Evolutionary conservation across 2,113 vertebrate genomes (phyloP), one percentile per base, ranked within the genome.

Genomic region (Pelobates fuscus): DNA sequence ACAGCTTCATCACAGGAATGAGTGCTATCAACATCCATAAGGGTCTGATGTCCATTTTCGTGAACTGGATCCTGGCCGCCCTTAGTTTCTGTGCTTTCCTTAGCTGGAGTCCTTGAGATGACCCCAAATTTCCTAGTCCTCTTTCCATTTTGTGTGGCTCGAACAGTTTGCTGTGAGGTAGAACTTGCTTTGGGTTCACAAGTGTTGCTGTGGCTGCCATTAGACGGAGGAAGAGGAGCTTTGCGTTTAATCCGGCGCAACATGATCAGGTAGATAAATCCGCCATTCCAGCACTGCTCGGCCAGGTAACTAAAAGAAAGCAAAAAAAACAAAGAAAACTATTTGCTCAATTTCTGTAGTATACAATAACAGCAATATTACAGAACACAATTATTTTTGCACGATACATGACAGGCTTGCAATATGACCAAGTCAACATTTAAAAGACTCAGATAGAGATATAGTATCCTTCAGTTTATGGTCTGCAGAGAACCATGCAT

Each of bases 201-300:
- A 83, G 88, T 87, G 49, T 81, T 88, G 77, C 88, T 84, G 41
- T 78, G 78, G 80, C 85, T 84, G 82, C 89, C 91, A 44, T 91
- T 92, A 61, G 90, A 90, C 15, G 95, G 93, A 87, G 94, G 92
- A 73, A 88, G 89, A 44, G 96, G 94, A 72, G 95, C 94, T 81
- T 95, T 96, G 81, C 93, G 91, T 85, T 97, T 98, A 79, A 98
- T 94, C 80, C 95, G 92, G 71, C 97, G 95, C 81, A 98, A 91
- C 91, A 98, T 95, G 91, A 98, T 96, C 89, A 98, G 85, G 91
- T 96, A 95, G 91, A 97, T 90, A 1, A 91, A 94, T 83, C 95
- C 97, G 80, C 95, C 94, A 91, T 95, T 94, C 97, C 97, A 98
- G 92, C 97, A 98, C 94, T 97, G 97, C 79, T 98, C 94, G 20